Evolutionary conservation across 1,140 invertebrate species (phyloP).

Genomic region (Lucilia sericata): DNA sequence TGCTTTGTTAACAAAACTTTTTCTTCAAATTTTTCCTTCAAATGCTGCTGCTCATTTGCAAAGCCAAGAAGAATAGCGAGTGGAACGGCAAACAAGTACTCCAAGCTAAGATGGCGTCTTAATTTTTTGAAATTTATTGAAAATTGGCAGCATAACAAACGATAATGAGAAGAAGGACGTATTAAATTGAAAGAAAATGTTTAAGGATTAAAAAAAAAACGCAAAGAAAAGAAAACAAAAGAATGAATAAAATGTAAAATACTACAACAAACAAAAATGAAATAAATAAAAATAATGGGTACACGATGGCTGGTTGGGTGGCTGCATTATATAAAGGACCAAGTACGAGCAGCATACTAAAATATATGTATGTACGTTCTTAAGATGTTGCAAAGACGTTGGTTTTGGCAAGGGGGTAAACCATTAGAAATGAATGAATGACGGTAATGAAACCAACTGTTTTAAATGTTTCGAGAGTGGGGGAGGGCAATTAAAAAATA

Average conservation of each 20-base stretch:
- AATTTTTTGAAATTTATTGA: slow-evolving; percentile 41
- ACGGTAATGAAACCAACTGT: slow-evolving; percentile 25
- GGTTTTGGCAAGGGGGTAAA: background rate
- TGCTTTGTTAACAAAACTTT: background rate
- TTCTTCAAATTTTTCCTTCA: too few relatives aligned
- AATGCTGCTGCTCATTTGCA: background rate
- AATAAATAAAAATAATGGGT: slow-evolving; percentile 45
- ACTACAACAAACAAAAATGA: slow-evolving; percentile 5
- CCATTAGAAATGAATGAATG: background rate
- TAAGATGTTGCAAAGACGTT: background rate
- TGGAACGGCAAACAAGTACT: background rate
- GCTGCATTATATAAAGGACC: background rate
- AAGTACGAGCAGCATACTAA: background rate
- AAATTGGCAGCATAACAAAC: slow-evolving; percentile 39
- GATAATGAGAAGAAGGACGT: background rate
- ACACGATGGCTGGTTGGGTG: background rate
- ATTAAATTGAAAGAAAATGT: slow-evolving; percentile 15
- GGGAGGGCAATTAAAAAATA: slow-evolving; percentile 63
- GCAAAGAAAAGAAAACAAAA: background rate
- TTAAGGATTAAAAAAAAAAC: background rate
- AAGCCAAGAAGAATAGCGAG: background rate
- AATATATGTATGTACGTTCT: too few relatives aligned
- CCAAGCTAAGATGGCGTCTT: slow-evolving; percentile 21
- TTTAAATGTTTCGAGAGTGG: background rate
- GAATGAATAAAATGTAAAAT: slow-evolving; percentile 4